Base-by-base conservation (phyloP, 2,888 invertebrate species). In the Drosophila monieri region DNA sequence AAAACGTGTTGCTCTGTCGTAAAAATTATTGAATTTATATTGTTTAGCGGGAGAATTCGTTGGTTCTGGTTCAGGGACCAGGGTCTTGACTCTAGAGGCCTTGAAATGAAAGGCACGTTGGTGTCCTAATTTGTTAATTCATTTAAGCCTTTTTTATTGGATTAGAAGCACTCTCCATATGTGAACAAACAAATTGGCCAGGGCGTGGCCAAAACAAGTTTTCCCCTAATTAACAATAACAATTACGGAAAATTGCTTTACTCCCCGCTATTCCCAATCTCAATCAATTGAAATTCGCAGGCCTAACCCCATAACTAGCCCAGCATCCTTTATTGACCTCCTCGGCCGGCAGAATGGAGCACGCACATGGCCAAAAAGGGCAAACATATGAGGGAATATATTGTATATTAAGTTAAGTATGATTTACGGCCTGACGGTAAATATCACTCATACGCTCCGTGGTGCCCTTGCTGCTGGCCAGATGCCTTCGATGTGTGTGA, bases 391-490 rank as follows among this genome's bases (percentile, higher is more conserved):
- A 62, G 44, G 6, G 37, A 54, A 67, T 67, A 57, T 48, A 69
- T 64, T 72, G 64, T 72, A 66, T 72, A 65, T 72, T 71, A 75
- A 77, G 79, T 81, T 80, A 80, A 80, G 81, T 81, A 77, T 77
- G 80, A 80, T 81, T 81, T 85, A 81, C 79, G 76, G 71, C 56
- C 52, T 61, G 77, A 44, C 81, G 57, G 77, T 77, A 79, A 85
- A 81, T 72, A 73, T 72, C 67, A 67, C 64, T 66, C 72, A 67
- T 72, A 72, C 67, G 67, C 51, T 41, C 64, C 51, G 54, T 72
- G 53, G 61, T 60, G 57, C 35, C 35, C 32, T 12, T 6, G 32
- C 53, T 32, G 25, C 41, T 30, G 39, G 64, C 56, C 46, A 37
- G 52, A 52, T 44, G 60, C 39, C 57, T 57, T 62, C 37, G 10